Base-by-base conservation (phyloP, 2,113 vertebrate genomes). In the Serinus canaria region DNA sequence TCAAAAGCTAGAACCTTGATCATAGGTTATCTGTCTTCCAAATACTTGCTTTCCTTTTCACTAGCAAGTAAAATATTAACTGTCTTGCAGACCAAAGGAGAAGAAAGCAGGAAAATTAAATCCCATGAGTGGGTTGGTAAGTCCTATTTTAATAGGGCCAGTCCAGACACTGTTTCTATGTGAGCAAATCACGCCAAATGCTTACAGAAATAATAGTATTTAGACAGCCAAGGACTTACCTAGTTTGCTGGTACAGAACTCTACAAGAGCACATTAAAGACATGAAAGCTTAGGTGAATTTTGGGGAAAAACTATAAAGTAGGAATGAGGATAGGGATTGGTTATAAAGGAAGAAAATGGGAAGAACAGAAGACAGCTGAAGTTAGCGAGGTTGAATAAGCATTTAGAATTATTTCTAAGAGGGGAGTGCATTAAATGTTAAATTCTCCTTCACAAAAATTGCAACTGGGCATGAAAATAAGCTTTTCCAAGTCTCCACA, bases 21-120 rank as follows among this genome's bases (percentile, higher is more conserved):
- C 7, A 17, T 5, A 74, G 30, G 23, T 49, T 62, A 59, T 43
- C 28, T 43, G 78, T 83, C 60, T 64, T 94, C 17, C 49, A 92
- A 44, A 89, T 64, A 60, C 66, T 89, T 87, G 31, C 8, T 82
- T 76, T 82, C 19, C 8, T 63, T 75, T 70, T 64, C 47, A 72
- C 28, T 76, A 78, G 31, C 15, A 74, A 78, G 44, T 89, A 84
- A 87, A 92, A 62, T 62, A 91, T 81, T 93, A 96, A 94, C 69
- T 62, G 41, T 33, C 31, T 53, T 75, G 37, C 41, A 87, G 37
- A 68, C 18, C 24, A 68, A 75, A 81, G 43, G 30, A 94, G 11
- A 89, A 77, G 17, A 52, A 87, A 87, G 22, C 30, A 75, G 60
- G 25, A 83, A 91, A 84, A 53, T 60, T 5, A 63, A 17, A 75